These are phyloP conservation scores for Drosophila sucinea DNA, from an alignment of 1,140 invertebrate genomes.

Conservation along the genomic window DNA sequence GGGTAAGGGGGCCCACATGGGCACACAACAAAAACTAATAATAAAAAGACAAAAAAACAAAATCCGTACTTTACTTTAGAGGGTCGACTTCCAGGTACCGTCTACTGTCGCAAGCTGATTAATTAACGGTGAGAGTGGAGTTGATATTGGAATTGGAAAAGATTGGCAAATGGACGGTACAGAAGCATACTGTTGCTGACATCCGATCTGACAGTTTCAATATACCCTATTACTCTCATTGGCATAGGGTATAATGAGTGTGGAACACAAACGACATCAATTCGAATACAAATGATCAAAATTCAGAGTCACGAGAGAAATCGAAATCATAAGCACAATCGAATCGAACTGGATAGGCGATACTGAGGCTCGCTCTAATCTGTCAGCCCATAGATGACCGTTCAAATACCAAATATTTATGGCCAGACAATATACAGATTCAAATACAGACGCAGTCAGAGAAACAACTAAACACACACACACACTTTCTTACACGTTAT, in stretches of 20 bases:
- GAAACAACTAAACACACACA: slow-evolving; percentile 10
- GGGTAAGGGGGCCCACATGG: slow-evolving; percentile 19
- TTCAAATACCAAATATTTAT: slow-evolving; percentile 19
- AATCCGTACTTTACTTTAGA: not conserved
- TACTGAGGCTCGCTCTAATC: slow-evolving; percentile 3
- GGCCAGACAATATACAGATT: not conserved
- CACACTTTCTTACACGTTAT: not conserved
- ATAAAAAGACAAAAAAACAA: slow-evolving; percentile 4
- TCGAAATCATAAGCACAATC: slow-evolving; percentile 24
- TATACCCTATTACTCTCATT: not conserved
- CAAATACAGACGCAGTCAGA: not conserved
- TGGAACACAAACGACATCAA: slow-evolving; percentile 16
- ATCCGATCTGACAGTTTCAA: not conserved
- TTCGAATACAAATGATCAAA: slow-evolving; percentile 20
- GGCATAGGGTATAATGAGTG: not conserved
- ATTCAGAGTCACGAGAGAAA: slow-evolving; percentile 21
- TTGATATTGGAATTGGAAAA: too few species aligned
- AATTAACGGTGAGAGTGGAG: too few species aligned
- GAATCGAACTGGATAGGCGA: slow-evolving; percentile 13
- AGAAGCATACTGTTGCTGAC: too few species aligned
- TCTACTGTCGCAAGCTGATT: too few species aligned
- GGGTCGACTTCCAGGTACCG: not conserved
- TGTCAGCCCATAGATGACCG: slow-evolving; percentile 15
- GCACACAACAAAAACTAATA: slow-evolving; percentile 20
- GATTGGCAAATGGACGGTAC: too few species aligned